Percentiles rank a stretch among this genome's conserved stretches.
These are phyloP conservation scores for Pseudomyrmex cubaensis DNA, from an alignment of 1,140 invertebrate genomes.

Conservation along the genomic window DNA sequence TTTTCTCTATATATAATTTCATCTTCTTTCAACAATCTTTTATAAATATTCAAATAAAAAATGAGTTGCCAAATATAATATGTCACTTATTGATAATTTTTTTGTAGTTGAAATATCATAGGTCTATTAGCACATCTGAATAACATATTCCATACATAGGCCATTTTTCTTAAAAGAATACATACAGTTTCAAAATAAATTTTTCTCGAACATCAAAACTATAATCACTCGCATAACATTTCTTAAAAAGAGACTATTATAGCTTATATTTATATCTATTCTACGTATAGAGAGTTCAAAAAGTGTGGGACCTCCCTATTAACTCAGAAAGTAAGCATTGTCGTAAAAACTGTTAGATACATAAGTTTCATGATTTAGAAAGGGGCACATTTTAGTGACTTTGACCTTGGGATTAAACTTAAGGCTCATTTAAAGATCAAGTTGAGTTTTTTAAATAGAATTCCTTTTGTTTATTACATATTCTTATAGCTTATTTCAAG, in stretches of 20 bases:
- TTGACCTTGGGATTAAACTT: too few relatives aligned
- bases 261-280: constrained; percentile 16
- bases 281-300: constrained; percentile 24
- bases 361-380: too few relatives aligned
- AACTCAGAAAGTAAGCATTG: too few relatives aligned
- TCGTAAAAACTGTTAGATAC: too few relatives aligned
- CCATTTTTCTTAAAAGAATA: neutral
- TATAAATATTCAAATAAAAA: constrained; percentile 16
- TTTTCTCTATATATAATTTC: neutral
- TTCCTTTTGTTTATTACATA: too few relatives aligned
- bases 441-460: too few relatives aligned
- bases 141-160: constrained; percentile 1
- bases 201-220: constrained; percentile 30
- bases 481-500: too few relatives aligned
- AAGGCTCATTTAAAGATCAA: too few relatives aligned
- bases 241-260: constrained; percentile 6
- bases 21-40: neutral
- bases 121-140: neutral
- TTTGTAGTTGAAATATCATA: neutral
- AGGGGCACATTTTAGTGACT: too few relatives aligned
- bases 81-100: constrained; percentile 20
- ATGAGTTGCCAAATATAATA: constrained; percentile 19
- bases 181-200: constrained; percentile 15
- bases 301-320: too few relatives aligned
- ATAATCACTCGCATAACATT: constrained; percentile 20